Conservation (phyloP, 2,113 vertebrate species). For the Coturnix japonica region DNA sequence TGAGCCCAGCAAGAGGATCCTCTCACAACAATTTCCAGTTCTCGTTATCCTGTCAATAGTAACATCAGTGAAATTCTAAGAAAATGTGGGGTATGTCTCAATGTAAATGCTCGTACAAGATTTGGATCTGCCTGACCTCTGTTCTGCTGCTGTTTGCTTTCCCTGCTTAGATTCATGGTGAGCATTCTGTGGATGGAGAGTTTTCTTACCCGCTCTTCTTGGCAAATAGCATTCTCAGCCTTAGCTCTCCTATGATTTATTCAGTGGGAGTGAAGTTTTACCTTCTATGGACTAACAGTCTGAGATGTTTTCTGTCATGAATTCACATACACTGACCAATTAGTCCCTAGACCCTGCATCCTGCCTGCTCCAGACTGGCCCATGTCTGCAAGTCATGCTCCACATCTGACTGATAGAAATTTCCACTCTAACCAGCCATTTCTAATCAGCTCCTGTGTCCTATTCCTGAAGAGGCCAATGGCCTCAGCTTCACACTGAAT, state of each 20-base stretch:
- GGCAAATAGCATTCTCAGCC: not conserved
- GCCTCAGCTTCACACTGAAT: not conserved
- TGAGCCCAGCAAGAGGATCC: not conserved
- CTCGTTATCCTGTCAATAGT: not conserved
- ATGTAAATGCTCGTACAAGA: not conserved
- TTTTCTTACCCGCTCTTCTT: not conserved
- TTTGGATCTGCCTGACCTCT: not conserved
- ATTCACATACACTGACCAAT: not conserved
- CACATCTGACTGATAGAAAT: not conserved
- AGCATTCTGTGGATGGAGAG: not conserved
- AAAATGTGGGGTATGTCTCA: not conserved
- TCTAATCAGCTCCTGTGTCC: not conserved
- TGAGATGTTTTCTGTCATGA: slow-evolving; percentile 17
- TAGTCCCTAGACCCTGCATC: not conserved
- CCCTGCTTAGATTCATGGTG: not conserved
- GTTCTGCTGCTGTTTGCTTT: not conserved
- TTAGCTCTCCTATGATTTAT: not conserved
- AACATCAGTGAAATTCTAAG: not conserved
- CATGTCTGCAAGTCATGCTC: accelerated
- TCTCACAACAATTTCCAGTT: not conserved
- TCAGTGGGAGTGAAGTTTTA: not conserved
- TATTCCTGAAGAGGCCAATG: not conserved
- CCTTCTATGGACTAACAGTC: not conserved
- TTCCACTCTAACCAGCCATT: not conserved
- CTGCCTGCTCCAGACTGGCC: not conserved